Evolutionary conservation across 2,888 invertebrate genomes (phyloP), one percentile per base, ranked within the genome.

Genomic region (Eupeodes luniger): DNA sequence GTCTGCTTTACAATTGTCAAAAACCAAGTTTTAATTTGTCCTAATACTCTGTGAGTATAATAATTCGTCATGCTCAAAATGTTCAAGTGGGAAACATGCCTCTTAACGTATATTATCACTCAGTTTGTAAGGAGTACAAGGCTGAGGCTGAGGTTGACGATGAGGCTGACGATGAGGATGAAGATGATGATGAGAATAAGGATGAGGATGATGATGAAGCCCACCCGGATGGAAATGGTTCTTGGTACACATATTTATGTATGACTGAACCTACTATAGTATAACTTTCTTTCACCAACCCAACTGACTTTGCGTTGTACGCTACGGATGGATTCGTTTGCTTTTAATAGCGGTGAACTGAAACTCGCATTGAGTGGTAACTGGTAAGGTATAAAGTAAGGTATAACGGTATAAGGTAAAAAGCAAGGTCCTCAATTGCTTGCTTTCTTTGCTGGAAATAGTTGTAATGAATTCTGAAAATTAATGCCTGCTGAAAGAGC

Each of bases 391-490:
- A 27, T 27, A 27, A 27, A 27, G 27, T 5, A 34, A 2, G 12
- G 27, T 62, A 62, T 19, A 14, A 14, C 11, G 12, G 7, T 9
- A 16, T 55, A 55, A 1, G 61, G 61, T n/a, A 40, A 55, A 64
- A 66, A 27, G 62, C 72, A 59, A 59, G 66, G 64, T 72, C 67
- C 67, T 81, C 74, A 66, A 81, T 72, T 81, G 47, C 74, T 61
- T 72, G 49, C 77, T 72, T 69, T 70, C 44, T 55, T 83, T 76
- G 72, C 87, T 74, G 57, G 72, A 76, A 84, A 81, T 87, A 87
- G 87, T 87, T 87, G 72, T 87, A 87, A 87, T 87, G 87, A 87
- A 84, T 87, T 87, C 87, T 84, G 83, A 72, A 87, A 87, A 84
- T 79, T 76, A 87, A 87, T 84, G 72, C 80, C 77, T 74, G 72